Percentiles rank a stretch among this genome's conserved stretches.
These are phyloP conservation scores for Stegana nigrithorax DNA, from an alignment of 2,888 invertebrate genomes.

Conservation along the genomic window DNA sequence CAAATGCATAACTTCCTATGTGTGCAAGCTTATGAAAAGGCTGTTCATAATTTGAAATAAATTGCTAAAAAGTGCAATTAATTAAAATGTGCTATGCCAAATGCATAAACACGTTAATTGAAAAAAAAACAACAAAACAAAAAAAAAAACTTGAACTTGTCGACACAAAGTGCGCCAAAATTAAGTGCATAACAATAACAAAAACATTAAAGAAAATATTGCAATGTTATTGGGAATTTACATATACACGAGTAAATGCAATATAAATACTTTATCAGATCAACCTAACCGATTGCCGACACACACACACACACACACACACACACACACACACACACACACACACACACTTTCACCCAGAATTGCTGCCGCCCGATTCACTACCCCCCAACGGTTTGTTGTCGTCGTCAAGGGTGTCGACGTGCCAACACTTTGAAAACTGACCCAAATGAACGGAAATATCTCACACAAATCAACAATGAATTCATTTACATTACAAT, in stretches of 20 bases:
- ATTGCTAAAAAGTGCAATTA: constrained; percentile 13
- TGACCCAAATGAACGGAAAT: constrained; percentile 36
- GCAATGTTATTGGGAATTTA: neutral
- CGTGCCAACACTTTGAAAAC: constrained; percentile 18
- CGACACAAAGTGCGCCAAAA: neutral
- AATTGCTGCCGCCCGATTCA: neutral
- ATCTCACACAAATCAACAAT: neutral
- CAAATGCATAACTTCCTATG: too few relatives aligned
- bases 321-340: too few relatives aligned
- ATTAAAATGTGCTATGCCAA: constrained; percentile 7
- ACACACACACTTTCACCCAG: neutral
- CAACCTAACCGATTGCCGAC: neutral
- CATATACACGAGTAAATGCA: neutral
- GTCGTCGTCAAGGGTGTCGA: too few relatives aligned
- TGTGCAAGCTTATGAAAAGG: too few relatives aligned
- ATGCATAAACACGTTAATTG: neutral
- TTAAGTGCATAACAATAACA: neutral
- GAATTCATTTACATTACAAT: neutral
- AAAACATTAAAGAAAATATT: too few relatives aligned
- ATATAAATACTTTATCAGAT: constrained; percentile 4
- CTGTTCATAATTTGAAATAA: constrained; percentile 12
- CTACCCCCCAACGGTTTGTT: too few relatives aligned
- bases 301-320: too few relatives aligned
- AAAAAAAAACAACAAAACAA: neutral
- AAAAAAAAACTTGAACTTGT: neutral